Percentiles rank a stretch among this genome's conserved stretches.
These are phyloP conservation scores for Periplaneta americana DNA, from an alignment of 1,140 invertebrate genomes.

Conservation along the genomic window DNA sequence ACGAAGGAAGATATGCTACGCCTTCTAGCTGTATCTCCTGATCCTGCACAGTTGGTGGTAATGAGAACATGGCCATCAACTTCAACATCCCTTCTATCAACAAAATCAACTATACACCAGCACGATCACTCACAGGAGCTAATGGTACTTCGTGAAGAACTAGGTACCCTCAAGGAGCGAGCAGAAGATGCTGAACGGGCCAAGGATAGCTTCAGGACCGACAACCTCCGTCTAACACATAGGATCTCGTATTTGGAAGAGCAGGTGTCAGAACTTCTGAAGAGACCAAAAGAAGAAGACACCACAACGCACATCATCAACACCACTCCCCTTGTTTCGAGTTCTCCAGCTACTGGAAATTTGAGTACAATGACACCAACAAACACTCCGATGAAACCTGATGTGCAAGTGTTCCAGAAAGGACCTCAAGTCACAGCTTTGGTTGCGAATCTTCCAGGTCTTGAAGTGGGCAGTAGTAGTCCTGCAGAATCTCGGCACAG, in stretches of 20 bases:
- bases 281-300: background rate
- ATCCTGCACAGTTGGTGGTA: constrained; percentile 45
- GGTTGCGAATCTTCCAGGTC: constrained; percentile 50
- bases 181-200: constrained; percentile 56
- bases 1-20: constrained; percentile 61
- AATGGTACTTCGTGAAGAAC: constrained; percentile 42
- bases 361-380: background rate
- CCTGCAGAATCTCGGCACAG: constrained; percentile 28
- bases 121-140: constrained; percentile 28
- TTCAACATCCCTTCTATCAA: constrained; percentile 13
- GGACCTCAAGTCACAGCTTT: constrained; percentile 49
- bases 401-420: constrained; percentile 55
- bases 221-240: constrained; percentile 79
- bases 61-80: constrained; percentile 40
- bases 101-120: constrained; percentile 23
- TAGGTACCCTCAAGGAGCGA: constrained; percentile 45
- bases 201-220: constrained; percentile 57
- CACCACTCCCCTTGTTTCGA: background rate
- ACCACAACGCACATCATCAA: background rate
- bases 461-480: constrained; percentile 36
- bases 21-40: constrained; percentile 41
- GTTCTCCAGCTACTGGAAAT: background rate
- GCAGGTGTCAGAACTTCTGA: constrained; percentile 66
- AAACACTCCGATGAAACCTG: background rate
- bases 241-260: constrained; percentile 85